A percentile compares a stretch with the other conserved stretches of the same genome.
Evolutionary conservation across 2,888 invertebrate genomes (phyloP).

Genomic region (Papilio demoleus): DNA sequence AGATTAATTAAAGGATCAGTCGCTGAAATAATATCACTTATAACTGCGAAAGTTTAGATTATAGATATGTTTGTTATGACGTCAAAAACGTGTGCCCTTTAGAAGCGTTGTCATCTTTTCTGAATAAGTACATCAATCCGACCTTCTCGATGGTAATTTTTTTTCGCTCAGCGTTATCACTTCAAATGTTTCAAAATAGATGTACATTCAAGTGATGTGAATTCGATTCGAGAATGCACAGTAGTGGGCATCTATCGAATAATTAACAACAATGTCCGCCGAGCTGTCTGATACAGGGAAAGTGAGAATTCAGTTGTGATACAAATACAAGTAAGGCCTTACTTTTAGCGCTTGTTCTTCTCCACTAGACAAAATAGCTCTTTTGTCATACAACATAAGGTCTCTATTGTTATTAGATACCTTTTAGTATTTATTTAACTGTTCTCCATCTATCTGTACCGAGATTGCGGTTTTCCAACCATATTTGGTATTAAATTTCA

Average conservation of each 20-base stretch:
- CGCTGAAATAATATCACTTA: too few species aligned
- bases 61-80: too few species aligned
- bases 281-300: conserved; percentile 63
- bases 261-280: conserved; percentile 57
- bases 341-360: conserved; percentile 25
- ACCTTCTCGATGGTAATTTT: too few species aligned
- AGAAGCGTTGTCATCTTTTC: neutral
- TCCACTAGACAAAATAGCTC: conserved; percentile 31
- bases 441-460: conserved; percentile 23
- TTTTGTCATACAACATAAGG: conserved; percentile 23
- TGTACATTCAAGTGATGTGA: conserved; percentile 35
- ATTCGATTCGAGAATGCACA: conserved; percentile 52
- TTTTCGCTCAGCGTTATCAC: too few species aligned
- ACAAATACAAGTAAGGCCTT: conserved; percentile 42
- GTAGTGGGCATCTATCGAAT: conserved; percentile 55
- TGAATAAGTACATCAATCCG: too few species aligned
- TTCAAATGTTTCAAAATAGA: neutral
- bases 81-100: too few species aligned
- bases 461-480: conserved; percentile 31
- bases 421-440: conserved; percentile 34
- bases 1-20: too few species aligned
- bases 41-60: too few species aligned
- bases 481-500: conserved; percentile 37
- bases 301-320: conserved; percentile 64
- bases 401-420: conserved; percentile 32